A percentile compares a stretch with the other conserved stretches of the same genome.
Conservation (phyloP, 2,797 vertebrate genomes). For the Poecilia wingei region DNA sequence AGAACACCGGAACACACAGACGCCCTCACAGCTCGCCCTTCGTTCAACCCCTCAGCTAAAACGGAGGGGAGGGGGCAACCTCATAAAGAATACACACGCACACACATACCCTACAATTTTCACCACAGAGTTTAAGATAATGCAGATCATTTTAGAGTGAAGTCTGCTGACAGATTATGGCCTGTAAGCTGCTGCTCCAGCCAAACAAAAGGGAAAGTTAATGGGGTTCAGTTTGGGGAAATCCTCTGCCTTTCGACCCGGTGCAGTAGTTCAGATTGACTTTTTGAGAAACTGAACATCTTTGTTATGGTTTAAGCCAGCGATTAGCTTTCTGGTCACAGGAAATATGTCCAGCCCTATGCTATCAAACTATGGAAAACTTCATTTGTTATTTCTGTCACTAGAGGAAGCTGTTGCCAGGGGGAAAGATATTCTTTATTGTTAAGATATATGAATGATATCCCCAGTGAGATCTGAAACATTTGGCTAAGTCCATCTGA, state of each 20-base stretch:
- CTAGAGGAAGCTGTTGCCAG: not conserved
- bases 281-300: not conserved
- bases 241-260: slow-evolving; percentile 62
- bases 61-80: slow-evolving; percentile 30
- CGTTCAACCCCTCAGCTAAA: slow-evolving; percentile 61
- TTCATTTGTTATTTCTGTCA: not conserved
- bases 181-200: slow-evolving; percentile 33
- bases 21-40: slow-evolving; percentile 64
- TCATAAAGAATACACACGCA: slow-evolving; percentile 11
- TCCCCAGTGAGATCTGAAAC: not conserved
- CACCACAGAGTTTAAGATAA: slow-evolving; percentile 39
- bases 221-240: slow-evolving; percentile 77
- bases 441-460: not conserved
- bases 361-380: not conserved
- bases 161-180: slow-evolving; percentile 60
- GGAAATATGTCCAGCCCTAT: not conserved
- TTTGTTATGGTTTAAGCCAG: not conserved
- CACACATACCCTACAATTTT: slow-evolving; percentile 53
- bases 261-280: slow-evolving; percentile 5
- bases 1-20: slow-evolving; percentile 81
- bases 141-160: slow-evolving; percentile 42
- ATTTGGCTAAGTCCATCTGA: not conserved
- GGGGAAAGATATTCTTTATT: not conserved
- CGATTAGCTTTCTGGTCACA: not conserved
- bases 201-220: slow-evolving; percentile 52